These are phyloP conservation scores for Denticeps clupeoides DNA, from an alignment of 2,797 vertebrate genomes.

Conservation along the genomic window DNA sequence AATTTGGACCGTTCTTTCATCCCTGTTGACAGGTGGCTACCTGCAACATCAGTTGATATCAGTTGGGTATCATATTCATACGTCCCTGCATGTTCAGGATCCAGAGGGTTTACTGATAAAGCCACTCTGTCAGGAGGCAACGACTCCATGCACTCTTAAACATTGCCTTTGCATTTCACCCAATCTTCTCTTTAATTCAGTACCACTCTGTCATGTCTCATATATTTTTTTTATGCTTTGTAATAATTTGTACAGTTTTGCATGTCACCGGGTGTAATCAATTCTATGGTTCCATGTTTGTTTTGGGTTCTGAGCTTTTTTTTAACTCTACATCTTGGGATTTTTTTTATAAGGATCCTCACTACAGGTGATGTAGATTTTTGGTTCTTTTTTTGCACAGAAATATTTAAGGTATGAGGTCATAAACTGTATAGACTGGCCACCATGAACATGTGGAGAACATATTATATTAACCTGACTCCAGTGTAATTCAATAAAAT, in stretches of 20 bases:
- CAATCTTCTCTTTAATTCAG: conserved; percentile 62
- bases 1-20: too few relatives aligned
- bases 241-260: conserved; percentile 99
- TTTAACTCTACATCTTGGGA: conserved; percentile 66
- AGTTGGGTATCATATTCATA: too few relatives aligned
- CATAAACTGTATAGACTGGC: conserved; percentile 70
- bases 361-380: conserved; percentile 63
- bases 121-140: conserved; percentile 28
- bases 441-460: conserved; percentile 76
- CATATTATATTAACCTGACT: conserved; percentile 86
- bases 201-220: conserved; percentile 73
- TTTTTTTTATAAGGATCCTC: conserved; percentile 76
- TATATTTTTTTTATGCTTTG: conserved; percentile 69
- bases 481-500: conserved; percentile 96
- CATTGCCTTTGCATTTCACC: conserved; percentile 74
- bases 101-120: too few relatives aligned
- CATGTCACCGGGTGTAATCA: conserved; percentile 92
- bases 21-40: too few relatives aligned
- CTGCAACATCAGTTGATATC: too few relatives aligned
- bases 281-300: conserved; percentile 62
- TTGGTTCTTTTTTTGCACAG: conserved; percentile 69
- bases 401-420: conserved; percentile 88
- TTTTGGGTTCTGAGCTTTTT: conserved; percentile 51
- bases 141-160: conserved; percentile 71
- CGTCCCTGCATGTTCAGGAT: too few relatives aligned